A percentile compares a stretch with the other conserved stretches of the same genome.
Evolutionary conservation across 2,113 vertebrate genomes (phyloP).

Genomic region (Ailuropoda melanoleuca): DNA sequence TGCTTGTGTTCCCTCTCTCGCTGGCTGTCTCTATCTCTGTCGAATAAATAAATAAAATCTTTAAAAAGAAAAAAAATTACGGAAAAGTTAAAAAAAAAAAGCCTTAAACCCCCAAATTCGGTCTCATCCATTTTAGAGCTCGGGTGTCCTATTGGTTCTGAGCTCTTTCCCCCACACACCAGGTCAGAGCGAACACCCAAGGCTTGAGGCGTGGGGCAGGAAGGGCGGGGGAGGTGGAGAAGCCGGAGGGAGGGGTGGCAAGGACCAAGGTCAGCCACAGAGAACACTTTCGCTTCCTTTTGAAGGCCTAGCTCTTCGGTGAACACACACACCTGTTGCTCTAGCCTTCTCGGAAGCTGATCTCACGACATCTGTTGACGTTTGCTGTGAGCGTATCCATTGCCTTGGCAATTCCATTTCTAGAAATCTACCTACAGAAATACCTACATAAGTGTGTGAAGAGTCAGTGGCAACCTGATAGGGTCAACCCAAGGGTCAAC

Average conservation of each 20-base stretch:
- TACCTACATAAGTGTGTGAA: not conserved
- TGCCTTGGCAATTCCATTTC: not conserved
- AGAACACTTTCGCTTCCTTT: not conserved
- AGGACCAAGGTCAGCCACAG: not conserved
- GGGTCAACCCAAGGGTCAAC: accelerated
- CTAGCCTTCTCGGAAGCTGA: not conserved
- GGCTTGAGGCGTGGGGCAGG: not conserved
- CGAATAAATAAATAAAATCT: too few relatives aligned
- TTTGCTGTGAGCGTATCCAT: not conserved
- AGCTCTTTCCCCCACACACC: not conserved
- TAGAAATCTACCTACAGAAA: not conserved
- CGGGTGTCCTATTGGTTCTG: not conserved
- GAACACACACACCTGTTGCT: accelerated
- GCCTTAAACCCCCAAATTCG: not conserved
- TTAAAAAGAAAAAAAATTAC: not conserved
- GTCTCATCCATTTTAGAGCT: not conserved
- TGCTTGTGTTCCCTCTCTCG: too few relatives aligned
- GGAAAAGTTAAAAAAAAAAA: not conserved
- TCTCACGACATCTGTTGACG: not conserved
- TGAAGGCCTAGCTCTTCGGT: too few relatives aligned
- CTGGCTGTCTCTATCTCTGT: too few relatives aligned
- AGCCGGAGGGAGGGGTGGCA: too few relatives aligned
- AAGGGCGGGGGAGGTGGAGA: not conserved
- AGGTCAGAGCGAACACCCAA: not conserved
- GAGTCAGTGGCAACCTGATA: not conserved